These are phyloP conservation scores for Hyphantria cunea DNA, from an alignment of 1,140 invertebrate species.

Conservation along the genomic window DNA sequence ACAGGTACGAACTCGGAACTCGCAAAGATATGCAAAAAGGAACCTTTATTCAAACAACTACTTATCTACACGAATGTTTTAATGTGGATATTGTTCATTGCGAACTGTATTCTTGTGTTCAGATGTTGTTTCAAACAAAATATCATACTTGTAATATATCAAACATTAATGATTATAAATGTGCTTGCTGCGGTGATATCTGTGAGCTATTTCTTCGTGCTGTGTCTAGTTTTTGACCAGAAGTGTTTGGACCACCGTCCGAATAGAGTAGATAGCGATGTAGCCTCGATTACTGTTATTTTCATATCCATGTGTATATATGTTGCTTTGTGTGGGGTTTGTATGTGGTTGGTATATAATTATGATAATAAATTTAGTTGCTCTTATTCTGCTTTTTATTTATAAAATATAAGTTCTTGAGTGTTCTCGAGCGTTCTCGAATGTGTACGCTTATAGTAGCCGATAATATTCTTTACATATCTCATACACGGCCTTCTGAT, in stretches of 20 bases:
- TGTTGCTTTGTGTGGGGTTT: background rate
- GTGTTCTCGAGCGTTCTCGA: no score
- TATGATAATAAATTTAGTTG: background rate
- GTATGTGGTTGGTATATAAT: conserved; percentile 1
- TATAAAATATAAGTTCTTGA: no score
- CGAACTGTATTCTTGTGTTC: background rate
- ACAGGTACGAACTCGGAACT: background rate
- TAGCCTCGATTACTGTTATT: background rate
- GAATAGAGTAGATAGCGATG: background rate
- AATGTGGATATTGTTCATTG: background rate
- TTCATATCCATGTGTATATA: background rate
- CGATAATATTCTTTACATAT: no score
- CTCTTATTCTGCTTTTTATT: no score
- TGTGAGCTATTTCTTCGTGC: background rate
- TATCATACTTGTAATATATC: background rate
- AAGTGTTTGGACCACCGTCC: background rate
- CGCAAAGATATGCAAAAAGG: background rate
- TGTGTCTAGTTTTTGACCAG: background rate
- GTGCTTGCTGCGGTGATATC: background rate
- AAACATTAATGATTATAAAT: background rate
- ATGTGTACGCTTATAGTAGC: no score
- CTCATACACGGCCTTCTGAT: no score
- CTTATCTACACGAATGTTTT: background rate
- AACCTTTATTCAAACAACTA: background rate
- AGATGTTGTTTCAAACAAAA: no score